phyloP scores from a whole-genome alignment of 2,113 vertebrate species.

The Antennarius striatus region DNA sequence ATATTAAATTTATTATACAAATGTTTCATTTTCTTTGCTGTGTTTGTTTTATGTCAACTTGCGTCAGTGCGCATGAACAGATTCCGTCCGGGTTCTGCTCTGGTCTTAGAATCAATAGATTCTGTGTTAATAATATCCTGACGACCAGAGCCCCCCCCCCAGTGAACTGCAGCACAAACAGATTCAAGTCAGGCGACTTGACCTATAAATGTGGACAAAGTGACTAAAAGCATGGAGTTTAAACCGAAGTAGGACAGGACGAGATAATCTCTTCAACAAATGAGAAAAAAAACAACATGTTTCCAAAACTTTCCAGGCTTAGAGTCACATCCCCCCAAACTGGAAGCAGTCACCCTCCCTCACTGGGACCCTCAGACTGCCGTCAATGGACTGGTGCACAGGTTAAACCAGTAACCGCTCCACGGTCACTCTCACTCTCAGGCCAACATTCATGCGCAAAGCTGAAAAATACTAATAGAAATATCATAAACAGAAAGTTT shows the following conservation, averaged over 20 bases:
- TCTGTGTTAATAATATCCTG: conserved; percentile 54
- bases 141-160: conserved; percentile 23
- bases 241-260: too few species aligned
- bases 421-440: neutral
- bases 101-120: conserved; percentile 32
- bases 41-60: neutral
- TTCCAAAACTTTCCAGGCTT: neutral
- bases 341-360: conserved; percentile 26
- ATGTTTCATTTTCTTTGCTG: too few species aligned
- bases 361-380: conserved; percentile 22
- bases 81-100: too few species aligned
- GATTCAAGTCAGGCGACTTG: neutral
- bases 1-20: too few species aligned
- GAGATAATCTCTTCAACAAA: too few species aligned
- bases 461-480: too few species aligned
- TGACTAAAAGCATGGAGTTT: too few species aligned
- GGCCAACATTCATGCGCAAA: neutral
- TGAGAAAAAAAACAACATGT: neutral
- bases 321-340: neutral
- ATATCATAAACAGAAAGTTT: too few species aligned
- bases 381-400: conserved; percentile 55
- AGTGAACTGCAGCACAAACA: conserved; percentile 43
- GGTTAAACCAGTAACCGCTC: conserved; percentile 62
- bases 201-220: too few species aligned
- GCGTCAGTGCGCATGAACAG: too few species aligned